These are phyloP conservation scores for Plemyria rubiginata DNA, from an alignment of 2,888 invertebrate species.

Conservation along the genomic window DNA sequence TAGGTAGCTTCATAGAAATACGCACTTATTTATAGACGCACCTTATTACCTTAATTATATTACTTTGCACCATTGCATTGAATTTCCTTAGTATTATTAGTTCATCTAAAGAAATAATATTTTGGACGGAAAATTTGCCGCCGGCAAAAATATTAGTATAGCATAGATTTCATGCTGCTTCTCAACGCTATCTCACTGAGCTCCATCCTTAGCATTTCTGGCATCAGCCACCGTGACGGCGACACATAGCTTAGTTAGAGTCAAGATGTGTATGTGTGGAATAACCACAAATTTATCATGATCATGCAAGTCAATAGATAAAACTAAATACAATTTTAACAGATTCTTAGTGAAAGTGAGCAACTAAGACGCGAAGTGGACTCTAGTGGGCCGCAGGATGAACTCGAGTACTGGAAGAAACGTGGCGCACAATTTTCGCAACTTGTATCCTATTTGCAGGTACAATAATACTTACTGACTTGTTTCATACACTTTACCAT, in stretches of 20 bases:
- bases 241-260: too few relatives aligned
- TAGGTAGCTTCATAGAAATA: conserved; percentile 1
- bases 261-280: too few relatives aligned
- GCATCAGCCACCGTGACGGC: too few relatives aligned
- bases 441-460: conserved; percentile 90
- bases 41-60: conserved; percentile 24
- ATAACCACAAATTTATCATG: too few relatives aligned
- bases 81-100: conserved; percentile 24
- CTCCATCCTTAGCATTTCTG: too few relatives aligned
- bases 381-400: conserved; percentile 96
- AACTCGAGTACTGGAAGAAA: conserved; percentile 98
- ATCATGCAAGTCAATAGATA: too few relatives aligned
- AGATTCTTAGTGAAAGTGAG: conserved; percentile 95
- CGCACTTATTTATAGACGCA: conserved; percentile 20
- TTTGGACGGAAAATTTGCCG: conserved; percentile 52
- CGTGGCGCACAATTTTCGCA: conserved; percentile 97
- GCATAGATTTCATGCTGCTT: conserved; percentile 7
- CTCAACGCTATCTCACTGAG: too few relatives aligned
- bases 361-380: conserved; percentile 96
- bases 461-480: too few relatives aligned
- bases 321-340: conserved; percentile 1
- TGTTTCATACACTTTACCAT: too few relatives aligned
- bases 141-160: conserved; percentile 39
- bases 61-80: conserved; percentile 38
- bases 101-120: background rate